phyloP scores from a whole-genome alignment of 37 sponge, comb jelly and placozoan species.

The Oopsacas minuta region DNA sequence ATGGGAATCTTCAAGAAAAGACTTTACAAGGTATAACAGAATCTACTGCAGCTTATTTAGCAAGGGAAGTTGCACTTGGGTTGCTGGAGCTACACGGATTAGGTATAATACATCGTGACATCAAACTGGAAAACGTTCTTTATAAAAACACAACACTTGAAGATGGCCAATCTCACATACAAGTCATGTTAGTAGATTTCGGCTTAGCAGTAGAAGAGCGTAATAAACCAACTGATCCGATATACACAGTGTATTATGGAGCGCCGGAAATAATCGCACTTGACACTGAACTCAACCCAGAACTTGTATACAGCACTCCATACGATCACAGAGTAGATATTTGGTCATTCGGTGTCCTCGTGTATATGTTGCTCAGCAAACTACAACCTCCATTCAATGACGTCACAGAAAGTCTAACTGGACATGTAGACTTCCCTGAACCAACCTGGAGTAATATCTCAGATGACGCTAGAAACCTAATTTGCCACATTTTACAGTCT shows the following conservation, averaged over 20 bases:
- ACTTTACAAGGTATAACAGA: background rate
- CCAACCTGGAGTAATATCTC: background rate
- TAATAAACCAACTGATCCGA: background rate
- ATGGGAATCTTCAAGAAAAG: background rate
- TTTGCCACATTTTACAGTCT: background rate
- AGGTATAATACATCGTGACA: background rate
- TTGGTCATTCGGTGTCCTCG: constrained; percentile 9
- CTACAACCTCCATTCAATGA: background rate
- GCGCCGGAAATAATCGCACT: background rate
- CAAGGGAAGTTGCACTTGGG: background rate
- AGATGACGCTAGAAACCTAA: background rate
- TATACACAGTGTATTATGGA: background rate
- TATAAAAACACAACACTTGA: background rate
- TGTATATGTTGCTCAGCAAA: background rate
- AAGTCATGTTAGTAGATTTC: background rate
- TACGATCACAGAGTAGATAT: constrained; percentile 7
- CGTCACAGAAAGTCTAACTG: background rate
- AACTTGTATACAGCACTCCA: background rate
- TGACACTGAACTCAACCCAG: background rate
- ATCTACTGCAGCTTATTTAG: background rate
- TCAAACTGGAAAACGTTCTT: background rate
- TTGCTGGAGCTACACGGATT: background rate
- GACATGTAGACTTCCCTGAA: background rate
- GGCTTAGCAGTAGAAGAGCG: background rate
- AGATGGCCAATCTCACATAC: background rate